Conservation (phyloP, 2,888 invertebrate species). For the Strigamia maritima region DNA sequence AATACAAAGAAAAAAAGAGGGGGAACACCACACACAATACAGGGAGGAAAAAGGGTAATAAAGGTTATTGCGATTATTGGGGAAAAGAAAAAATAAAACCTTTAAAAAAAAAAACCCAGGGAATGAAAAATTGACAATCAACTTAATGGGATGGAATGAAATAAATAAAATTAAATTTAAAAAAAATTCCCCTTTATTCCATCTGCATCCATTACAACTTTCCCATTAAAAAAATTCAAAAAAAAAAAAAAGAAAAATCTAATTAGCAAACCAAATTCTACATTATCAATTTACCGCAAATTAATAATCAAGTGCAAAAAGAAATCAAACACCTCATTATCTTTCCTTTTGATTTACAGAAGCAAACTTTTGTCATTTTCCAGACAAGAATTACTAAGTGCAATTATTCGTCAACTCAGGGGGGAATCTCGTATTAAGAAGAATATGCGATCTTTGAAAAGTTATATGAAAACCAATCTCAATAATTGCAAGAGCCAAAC, state of each 20-base stretch:
- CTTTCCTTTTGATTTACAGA: not conserved
- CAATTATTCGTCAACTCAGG: slow-evolving; percentile 25
- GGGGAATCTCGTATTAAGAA: slow-evolving; percentile 2
- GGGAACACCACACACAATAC: not conserved
- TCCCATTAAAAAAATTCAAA: not conserved
- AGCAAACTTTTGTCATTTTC: not conserved
- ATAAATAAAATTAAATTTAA: not conserved
- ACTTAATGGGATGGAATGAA: not conserved
- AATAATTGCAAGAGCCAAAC: slow-evolving; percentile 1
- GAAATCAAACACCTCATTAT: slow-evolving; percentile 27
- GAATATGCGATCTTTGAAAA: not conserved
- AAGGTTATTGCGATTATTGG: not conserved
- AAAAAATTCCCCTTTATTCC: not conserved
- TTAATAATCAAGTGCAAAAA: not conserved
- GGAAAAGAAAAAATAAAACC: not conserved
- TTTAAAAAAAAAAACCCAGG: not conserved
- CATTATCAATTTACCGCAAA: not conserved
- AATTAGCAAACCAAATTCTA: not conserved
- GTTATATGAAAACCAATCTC: slow-evolving; percentile 18
- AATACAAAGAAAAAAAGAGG: not conserved
- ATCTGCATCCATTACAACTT: not conserved
- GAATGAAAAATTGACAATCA: slow-evolving; percentile 12
- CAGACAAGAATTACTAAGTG: not conserved
- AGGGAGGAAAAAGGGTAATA: not conserved
- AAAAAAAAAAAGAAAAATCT: not conserved